Conservation (phyloP, 1,140 invertebrate species). For the Hypsibius dujardini region DNA sequence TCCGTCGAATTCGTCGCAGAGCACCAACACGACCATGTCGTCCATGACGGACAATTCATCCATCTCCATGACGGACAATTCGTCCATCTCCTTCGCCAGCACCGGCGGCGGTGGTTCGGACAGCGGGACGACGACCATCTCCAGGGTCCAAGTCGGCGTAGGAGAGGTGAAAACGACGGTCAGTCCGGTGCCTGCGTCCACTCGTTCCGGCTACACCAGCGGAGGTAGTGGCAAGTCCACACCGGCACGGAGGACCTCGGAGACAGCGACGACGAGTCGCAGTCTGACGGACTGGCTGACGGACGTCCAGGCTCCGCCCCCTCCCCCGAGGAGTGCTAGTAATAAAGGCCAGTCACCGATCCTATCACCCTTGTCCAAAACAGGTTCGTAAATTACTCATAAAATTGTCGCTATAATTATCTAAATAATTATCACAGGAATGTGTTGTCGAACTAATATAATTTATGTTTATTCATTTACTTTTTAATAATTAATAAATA, state of each 20-base stretch:
- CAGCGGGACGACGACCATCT: conserved; percentile 17
- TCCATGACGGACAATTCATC: conserved; percentile 11
- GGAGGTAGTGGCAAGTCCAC: conserved; percentile 7
- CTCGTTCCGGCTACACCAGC: neutral
- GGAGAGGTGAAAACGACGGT: neutral
- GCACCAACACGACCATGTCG: conserved; percentile 1
- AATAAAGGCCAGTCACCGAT: conserved; percentile 8
- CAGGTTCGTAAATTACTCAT: too few species aligned
- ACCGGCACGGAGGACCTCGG: neutral
- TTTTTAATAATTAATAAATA: too few species aligned
- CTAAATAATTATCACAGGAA: too few species aligned
- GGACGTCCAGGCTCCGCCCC: neutral
- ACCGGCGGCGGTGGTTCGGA: too few species aligned
- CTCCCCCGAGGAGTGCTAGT: neutral
- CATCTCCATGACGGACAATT: too few species aligned
- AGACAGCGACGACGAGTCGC: neutral
- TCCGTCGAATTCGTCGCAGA: conserved; percentile 11
- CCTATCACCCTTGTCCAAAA: neutral
- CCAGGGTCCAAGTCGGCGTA: conserved; percentile 10
- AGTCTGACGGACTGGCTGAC: neutral
- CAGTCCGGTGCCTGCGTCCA: neutral
- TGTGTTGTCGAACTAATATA: too few species aligned
- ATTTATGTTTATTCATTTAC: too few species aligned
- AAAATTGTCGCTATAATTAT: too few species aligned
- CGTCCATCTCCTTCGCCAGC: too few species aligned